A percentile compares a stretch with the other conserved stretches of the same genome.
Evolutionary conservation across 2,113 vertebrate species (phyloP).

Genomic region (Crocuta crocuta): DNA sequence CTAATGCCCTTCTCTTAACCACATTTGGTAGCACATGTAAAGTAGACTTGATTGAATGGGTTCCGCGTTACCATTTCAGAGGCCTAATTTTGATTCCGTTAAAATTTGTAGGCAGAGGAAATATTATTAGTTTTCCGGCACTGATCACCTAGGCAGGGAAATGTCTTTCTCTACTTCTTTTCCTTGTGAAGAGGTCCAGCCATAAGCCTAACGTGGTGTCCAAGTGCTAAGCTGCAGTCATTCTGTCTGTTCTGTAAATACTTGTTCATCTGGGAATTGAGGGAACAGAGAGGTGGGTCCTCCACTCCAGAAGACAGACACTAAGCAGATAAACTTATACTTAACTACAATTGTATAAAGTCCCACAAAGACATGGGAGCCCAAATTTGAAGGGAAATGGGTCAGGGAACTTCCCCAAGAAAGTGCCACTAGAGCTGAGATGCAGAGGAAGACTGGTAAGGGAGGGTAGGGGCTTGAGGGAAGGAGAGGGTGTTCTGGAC

Average conservation of each 20-base stretch:
- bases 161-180: not conserved
- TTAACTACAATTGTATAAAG: not conserved
- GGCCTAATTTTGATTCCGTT: not conserved
- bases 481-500: not conserved
- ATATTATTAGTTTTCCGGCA: not conserved
- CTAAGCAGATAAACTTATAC: not conserved
- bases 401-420: not conserved
- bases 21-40: not conserved
- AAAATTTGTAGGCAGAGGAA: not conserved
- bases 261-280: not conserved
- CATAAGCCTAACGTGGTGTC: not conserved
- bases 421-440: not conserved
- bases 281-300: not conserved
- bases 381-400: not conserved
- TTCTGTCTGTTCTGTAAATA: too few species aligned
- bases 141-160: not conserved
- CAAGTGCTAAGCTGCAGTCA: not conserved
- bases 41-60: not conserved
- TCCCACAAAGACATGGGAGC: not conserved
- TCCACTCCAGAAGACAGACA: not conserved
- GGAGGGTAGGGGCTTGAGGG: rapidly evolving
- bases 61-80: not conserved
- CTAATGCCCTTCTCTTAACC: not conserved
- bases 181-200: not conserved
- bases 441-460: not conserved